These are phyloP conservation scores for Chelonoidis abingdonii DNA, from an alignment of 2,113 vertebrate genomes.

Conservation along the genomic window DNA sequence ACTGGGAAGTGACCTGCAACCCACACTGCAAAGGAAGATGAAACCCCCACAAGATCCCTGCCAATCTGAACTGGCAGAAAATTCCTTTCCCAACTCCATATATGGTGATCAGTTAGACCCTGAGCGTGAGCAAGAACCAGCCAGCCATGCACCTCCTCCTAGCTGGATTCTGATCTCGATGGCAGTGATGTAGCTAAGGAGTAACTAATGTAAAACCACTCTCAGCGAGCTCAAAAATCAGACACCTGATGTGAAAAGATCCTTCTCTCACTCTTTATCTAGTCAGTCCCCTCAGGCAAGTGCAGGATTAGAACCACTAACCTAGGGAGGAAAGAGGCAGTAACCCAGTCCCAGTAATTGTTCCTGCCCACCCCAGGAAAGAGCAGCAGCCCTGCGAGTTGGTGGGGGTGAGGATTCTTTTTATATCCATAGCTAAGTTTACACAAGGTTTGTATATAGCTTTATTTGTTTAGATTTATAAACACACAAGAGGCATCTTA, in stretches of 20 bases:
- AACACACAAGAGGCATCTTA: background rate
- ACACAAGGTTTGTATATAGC: background rate
- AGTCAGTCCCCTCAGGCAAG: background rate
- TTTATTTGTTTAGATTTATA: conserved; percentile 17
- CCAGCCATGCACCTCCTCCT: background rate
- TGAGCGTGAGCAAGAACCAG: background rate
- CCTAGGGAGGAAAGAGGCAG: background rate
- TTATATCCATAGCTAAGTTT: background rate
- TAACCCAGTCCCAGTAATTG: background rate
- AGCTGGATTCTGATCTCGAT: background rate
- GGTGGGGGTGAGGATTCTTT: background rate
- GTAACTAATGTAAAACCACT: background rate
- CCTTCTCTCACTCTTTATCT: background rate
- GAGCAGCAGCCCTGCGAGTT: background rate
- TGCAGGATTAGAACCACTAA: background rate
- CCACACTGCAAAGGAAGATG: too few species aligned
- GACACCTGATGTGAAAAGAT: background rate
- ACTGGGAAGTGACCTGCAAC: too few species aligned
- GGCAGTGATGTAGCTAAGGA: background rate
- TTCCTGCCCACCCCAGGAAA: background rate
- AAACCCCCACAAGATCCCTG: too few species aligned
- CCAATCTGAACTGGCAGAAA: too few species aligned
- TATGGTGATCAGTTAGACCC: background rate
- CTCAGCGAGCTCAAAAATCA: background rate
- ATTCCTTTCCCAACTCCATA: too few species aligned